A percentile compares a stretch with the other conserved stretches of the same genome.
Evolutionary conservation across 2,113 vertebrate species (phyloP).

Genomic region (Catagonus wagneri): DNA sequence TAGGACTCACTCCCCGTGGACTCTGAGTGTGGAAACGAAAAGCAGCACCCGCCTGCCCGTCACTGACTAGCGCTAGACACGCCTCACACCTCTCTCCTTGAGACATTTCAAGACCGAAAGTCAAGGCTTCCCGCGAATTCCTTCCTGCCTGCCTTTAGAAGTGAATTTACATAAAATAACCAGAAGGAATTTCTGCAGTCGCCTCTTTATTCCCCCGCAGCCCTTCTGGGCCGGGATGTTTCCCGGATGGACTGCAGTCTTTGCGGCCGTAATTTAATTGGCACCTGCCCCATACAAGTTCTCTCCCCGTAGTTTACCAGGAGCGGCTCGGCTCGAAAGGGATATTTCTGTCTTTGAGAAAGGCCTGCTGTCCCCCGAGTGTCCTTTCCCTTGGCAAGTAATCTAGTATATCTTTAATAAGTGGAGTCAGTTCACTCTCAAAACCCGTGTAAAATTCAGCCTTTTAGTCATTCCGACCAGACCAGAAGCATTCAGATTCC

Average conservation of each 20-base stretch:
- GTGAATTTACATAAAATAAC: slow-evolving; percentile 64
- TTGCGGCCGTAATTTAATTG: slow-evolving; percentile 56
- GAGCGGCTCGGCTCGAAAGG: neutral
- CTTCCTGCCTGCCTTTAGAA: slow-evolving; percentile 10
- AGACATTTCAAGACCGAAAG: neutral
- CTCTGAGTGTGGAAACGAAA: neutral
- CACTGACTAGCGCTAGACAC: no score
- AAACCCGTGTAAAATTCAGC: slow-evolving; percentile 76
- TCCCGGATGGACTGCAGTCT: neutral
- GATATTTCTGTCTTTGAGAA: neutral
- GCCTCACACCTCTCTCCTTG: neutral
- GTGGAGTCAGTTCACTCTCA: slow-evolving; percentile 76
- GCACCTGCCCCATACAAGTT: neutral
- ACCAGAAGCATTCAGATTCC: slow-evolving; percentile 74
- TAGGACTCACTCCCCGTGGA: no score
- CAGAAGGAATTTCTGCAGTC: slow-evolving; percentile 55
- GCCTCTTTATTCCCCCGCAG: neutral
- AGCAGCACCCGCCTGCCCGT: neutral
- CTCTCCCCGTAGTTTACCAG: neutral
- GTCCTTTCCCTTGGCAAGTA: slow-evolving; percentile 55
- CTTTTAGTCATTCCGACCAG: slow-evolving; percentile 74
- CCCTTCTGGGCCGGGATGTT: slow-evolving; percentile 14
- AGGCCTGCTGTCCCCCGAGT: slow-evolving; percentile 59
- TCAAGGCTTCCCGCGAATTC: neutral
- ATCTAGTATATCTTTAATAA: slow-evolving; percentile 79